Percentiles rank a stretch among this genome's conserved stretches.
Conservation (phyloP, 2,888 invertebrate genomes). For the Dicyrtoma fusca region DNA sequence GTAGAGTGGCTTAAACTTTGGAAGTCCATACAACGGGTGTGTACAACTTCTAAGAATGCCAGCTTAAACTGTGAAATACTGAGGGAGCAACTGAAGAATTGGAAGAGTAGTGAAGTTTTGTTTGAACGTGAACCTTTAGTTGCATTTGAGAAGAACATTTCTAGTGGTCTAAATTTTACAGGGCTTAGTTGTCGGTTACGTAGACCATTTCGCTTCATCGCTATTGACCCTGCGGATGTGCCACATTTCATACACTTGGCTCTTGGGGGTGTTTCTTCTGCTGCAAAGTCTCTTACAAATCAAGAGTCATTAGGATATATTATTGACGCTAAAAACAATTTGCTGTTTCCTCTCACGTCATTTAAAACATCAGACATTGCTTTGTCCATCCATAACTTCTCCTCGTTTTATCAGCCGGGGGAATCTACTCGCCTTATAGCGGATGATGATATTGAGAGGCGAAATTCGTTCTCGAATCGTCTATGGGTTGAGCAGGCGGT, state of each 20-base stretch:
- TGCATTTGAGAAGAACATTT: constrained; percentile 43
- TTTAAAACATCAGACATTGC: constrained; percentile 53
- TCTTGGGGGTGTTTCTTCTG: constrained; percentile 34
- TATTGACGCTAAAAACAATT: constrained; percentile 54
- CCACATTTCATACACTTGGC: constrained; percentile 51
- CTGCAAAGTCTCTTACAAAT: neutral
- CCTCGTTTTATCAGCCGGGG: neutral
- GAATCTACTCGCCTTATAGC: neutral
- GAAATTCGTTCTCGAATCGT: neutral
- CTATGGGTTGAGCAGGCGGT: constrained; percentile 20
- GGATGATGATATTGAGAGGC: neutral
- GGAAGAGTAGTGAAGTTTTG: constrained; percentile 43
- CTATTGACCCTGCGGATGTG: constrained; percentile 55
- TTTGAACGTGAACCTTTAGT: constrained; percentile 48
- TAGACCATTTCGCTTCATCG: constrained; percentile 50
- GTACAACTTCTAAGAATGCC: constrained; percentile 18
- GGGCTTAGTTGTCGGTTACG: constrained; percentile 50
- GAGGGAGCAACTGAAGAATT: constrained; percentile 44
- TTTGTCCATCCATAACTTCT: constrained; percentile 43
- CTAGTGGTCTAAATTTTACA: constrained; percentile 46
- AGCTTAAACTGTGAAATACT: constrained; percentile 41
- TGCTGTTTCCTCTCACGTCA: constrained; percentile 47
- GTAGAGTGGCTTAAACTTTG: constrained; percentile 53
- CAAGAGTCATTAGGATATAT: constrained; percentile 52
- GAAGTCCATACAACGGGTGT: constrained; percentile 49